Base-by-base conservation (phyloP, 2,888 invertebrate species). In the Tenthredo livida region DNA sequence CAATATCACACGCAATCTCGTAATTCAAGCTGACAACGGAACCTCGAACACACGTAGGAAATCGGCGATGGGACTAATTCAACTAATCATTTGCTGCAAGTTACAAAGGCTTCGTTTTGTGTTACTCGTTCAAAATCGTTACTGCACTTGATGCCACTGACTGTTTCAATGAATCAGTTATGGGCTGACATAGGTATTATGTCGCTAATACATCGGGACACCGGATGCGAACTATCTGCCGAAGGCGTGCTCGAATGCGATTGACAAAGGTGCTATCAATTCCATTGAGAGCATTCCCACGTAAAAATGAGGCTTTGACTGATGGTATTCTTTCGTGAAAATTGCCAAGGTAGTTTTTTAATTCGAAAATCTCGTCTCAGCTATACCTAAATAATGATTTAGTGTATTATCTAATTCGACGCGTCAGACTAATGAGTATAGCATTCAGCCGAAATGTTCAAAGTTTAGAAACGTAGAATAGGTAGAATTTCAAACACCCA, bases 231-330 rank as follows among this genome's bases (percentile, higher is more conserved):
- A 9, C 15, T 15, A 15, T 65, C 10, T 3, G 65, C 29, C 33
- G 12, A 37, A 37, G 37, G 37, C 37, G 7, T 37, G 37, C 37
- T 37, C 37, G 37, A 37, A 37, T 37, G 37, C 37, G 37, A 37
- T 33, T 37, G 72, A 72, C 72, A 72, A 72, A 72, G 10, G 21
- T 72, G 21, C 43, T 72, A 7, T 25, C n/a, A 73, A 73, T 73
- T 43, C 43, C 9, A 73, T 73, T 73, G n/a, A 73, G 72, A 40
- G 72, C n/a, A 73, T 40, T 73, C 25, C 12, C 0, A 12, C 43
- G 25, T 21, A 17, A 21, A 21, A 43, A 43, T 5, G 43, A 73
- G 17, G 25, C 40, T 10, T 73, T 43, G 72, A 40, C 43, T 43
- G 43, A 43, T 73, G n/a, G 43, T 10, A 73, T 40, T 21, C 4